Evolutionary conservation across 2,888 invertebrate genomes (phyloP).

Genomic region (Dynastes grantii): DNA sequence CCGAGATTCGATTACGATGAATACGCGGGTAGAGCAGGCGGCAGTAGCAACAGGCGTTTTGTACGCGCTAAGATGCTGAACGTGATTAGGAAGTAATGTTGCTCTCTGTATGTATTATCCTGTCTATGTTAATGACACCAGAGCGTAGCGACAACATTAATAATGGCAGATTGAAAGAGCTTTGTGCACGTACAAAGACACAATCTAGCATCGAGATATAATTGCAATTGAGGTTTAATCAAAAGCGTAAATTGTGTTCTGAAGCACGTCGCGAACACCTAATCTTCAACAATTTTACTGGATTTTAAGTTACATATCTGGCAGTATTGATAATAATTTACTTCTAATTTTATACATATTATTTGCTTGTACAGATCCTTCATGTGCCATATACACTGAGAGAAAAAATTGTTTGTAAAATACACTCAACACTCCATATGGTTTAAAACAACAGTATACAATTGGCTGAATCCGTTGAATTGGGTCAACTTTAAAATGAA

Average conservation of each 20-base stretch:
- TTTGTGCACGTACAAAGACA: conserved; percentile 2
- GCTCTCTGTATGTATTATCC: conserved; percentile 46
- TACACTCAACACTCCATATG: no score
- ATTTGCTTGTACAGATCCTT: no score
- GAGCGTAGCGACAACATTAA: conserved; percentile 10
- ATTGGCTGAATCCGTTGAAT: no score
- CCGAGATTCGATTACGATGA: conserved; percentile 15
- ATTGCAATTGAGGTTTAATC: conserved; percentile 23
- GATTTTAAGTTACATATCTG: no score
- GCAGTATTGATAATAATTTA: no score
- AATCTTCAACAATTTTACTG: no score
- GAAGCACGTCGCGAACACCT: no score
- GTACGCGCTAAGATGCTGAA: conserved; percentile 17
- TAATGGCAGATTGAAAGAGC: conserved; percentile 33
- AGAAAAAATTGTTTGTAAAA: no score
- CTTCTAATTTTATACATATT: no score
- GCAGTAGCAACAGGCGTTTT: conserved; percentile 7
- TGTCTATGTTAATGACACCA: conserved; percentile 40
- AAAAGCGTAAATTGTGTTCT: conserved; percentile 25
- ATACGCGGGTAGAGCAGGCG: neutral
- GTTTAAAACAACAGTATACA: no score
- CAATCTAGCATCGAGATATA: conserved; percentile 27
- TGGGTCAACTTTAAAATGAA: no score
- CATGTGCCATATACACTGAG: no score
- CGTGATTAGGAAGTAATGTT: conserved; percentile 39